phyloP scores from a whole-genome alignment of 2,797 vertebrate species.

The Thunnus albacares region DNA sequence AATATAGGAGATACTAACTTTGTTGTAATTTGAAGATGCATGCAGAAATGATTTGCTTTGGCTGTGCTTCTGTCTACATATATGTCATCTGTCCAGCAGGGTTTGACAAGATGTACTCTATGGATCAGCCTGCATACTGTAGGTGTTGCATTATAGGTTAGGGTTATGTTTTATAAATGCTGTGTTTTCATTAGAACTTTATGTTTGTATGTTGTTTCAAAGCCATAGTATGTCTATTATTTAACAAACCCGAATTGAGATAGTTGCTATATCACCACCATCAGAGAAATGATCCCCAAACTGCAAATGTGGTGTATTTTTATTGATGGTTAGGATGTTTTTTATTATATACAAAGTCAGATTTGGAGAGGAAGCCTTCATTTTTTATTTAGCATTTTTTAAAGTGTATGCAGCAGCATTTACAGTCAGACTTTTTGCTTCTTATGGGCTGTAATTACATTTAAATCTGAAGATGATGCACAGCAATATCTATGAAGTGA shows the following conservation, averaged over 20 bases:
- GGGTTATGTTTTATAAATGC: neutral
- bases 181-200: neutral
- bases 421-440: neutral
- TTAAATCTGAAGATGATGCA: neutral
- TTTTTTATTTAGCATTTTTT: neutral
- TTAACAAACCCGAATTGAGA: neutral
- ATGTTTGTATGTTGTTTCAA: slow-evolving; percentile 17
- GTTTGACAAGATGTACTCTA: slow-evolving; percentile 34
- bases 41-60: slow-evolving; percentile 77
- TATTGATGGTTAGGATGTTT: neutral
- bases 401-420: neutral
- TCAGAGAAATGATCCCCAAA: neutral
- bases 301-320: neutral
- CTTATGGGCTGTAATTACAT: neutral
- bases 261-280: neutral
- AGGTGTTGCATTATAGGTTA: neutral
- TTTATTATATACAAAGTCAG: neutral
- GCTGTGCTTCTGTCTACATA: slow-evolving; percentile 84
- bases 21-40: slow-evolving; percentile 87
- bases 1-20: slow-evolving; percentile 84
- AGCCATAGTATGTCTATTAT: slow-evolving; percentile 11
- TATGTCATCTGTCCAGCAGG: slow-evolving; percentile 90
- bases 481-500: neutral
- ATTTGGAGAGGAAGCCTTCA: neutral
- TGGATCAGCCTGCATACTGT: slow-evolving; percentile 28